These are phyloP conservation scores for Catamblyrhynchus diadema DNA, from an alignment of 2,797 vertebrate genomes.

Conservation along the genomic window DNA sequence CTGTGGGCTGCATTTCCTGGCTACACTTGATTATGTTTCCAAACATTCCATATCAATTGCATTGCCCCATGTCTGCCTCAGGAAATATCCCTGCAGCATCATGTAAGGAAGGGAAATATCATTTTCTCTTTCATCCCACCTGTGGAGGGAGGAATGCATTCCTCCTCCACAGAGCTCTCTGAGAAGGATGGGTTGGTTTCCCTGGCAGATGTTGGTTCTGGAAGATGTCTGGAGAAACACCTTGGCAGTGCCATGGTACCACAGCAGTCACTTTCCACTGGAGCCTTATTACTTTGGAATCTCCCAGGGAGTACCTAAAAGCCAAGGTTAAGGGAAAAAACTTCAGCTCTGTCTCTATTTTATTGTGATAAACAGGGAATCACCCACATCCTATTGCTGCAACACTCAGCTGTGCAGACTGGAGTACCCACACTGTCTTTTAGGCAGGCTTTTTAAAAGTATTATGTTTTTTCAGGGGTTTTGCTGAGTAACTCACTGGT, in stretches of 20 bases:
- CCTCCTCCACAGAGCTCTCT: neutral
- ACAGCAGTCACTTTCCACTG: neutral
- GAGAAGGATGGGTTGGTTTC: neutral
- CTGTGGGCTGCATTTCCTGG: conserved; percentile 17
- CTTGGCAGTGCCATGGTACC: neutral
- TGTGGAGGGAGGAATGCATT: neutral
- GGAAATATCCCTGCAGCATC: neutral
- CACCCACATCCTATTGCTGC: neutral
- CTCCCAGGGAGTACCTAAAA: neutral
- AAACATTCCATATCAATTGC: neutral
- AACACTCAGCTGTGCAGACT: neutral
- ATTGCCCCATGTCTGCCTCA: neutral
- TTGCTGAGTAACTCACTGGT: neutral
- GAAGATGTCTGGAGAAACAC: neutral
- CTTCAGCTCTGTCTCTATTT: neutral
- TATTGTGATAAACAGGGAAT: neutral
- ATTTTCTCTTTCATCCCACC: neutral
- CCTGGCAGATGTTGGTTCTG: neutral
- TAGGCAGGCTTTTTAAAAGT: neutral
- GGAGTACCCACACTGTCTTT: accelerated
- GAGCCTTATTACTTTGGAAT: neutral
- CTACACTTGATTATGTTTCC: neutral
- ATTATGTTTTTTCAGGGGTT: neutral
- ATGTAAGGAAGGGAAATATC: neutral
- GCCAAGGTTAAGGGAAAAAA: neutral